These are phyloP conservation scores for Gambelia wislizenii DNA, from an alignment of 2,797 vertebrate species.

Conservation along the genomic window DNA sequence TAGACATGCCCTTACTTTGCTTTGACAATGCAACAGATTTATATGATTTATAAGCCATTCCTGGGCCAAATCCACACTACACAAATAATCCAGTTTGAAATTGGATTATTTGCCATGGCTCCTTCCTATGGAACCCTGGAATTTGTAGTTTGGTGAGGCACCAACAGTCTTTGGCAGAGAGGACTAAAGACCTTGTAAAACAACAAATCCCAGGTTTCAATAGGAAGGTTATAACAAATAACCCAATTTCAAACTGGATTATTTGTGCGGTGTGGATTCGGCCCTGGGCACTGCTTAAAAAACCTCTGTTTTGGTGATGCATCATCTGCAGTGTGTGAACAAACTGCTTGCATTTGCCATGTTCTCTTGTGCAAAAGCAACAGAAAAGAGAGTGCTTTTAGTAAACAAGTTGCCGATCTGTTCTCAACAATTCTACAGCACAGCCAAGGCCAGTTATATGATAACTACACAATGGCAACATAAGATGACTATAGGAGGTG, in stretches of 20 bases:
- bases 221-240: too few species aligned
- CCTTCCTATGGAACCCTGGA: too few species aligned
- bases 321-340: background rate
- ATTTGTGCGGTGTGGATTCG: too few species aligned
- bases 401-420: background rate
- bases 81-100: too few species aligned
- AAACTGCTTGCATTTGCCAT: background rate
- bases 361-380: background rate
- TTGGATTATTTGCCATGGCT: too few species aligned
- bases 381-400: background rate
- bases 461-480: background rate
- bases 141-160: too few species aligned
- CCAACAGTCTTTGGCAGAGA: too few species aligned
- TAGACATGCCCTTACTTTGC: too few species aligned
- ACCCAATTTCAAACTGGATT: too few species aligned
- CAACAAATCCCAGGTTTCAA: too few species aligned
- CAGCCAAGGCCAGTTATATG: background rate
- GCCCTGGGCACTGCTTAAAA: background rate
- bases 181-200: too few species aligned
- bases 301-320: background rate
- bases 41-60: background rate
- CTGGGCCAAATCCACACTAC: too few species aligned
- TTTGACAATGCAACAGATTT: background rate
- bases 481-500: background rate
- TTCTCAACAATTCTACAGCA: background rate